phyloP scores from a whole-genome alignment of 2,888 invertebrate genomes.

The Himalopsyche tibetana region DNA sequence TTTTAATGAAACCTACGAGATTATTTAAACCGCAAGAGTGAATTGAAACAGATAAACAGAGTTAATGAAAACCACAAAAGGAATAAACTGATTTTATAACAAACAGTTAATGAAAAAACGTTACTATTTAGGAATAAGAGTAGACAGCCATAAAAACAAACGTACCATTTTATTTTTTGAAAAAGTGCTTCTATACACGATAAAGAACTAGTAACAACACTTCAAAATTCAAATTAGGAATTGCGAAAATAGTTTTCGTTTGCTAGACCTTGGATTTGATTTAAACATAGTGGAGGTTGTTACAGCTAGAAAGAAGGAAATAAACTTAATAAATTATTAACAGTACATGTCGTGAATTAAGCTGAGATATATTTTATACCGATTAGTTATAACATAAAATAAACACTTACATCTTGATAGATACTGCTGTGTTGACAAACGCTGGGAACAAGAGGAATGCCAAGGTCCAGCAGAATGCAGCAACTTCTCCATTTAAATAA shows the following conservation, averaged over 20 bases:
- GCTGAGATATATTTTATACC: background rate
- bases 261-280: background rate
- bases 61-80: no score
- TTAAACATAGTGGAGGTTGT: background rate
- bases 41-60: no score
- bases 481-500: constrained; percentile 75
- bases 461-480: constrained; percentile 83
- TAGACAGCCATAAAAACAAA: no score
- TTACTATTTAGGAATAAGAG: no score
- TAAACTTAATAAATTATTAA: background rate
- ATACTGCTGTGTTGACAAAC: constrained; percentile 84
- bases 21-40: no score
- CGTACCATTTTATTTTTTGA: no score
- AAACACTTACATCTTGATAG: constrained; percentile 82
- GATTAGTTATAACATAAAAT: background rate
- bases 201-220: no score
- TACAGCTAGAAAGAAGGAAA: background rate
- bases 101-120: no score
- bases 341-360: background rate
- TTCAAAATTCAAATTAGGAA: no score
- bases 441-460: constrained; percentile 85
- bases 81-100: no score
- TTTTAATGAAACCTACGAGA: no score
- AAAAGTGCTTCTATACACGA: no score
- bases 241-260: background rate